These are phyloP conservation scores for Prionace glauca DNA, from an alignment of 2,797 vertebrate genomes.

Conservation along the genomic window DNA sequence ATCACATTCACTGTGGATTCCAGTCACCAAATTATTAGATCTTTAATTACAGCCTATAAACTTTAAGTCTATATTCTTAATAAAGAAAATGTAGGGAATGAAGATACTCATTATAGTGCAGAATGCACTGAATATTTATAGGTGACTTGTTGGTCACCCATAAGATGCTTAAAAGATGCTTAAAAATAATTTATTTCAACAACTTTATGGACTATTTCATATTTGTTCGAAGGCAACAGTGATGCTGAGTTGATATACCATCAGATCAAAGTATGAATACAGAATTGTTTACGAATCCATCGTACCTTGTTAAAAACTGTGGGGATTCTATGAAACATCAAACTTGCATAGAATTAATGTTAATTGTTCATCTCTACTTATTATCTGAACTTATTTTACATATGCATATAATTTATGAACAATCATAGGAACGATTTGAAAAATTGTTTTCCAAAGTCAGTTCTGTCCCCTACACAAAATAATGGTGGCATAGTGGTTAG, in stretches of 20 bases:
- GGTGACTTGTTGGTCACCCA: not conserved
- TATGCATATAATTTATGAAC: not conserved
- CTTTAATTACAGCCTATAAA: not conserved
- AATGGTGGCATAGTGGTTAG: too few species aligned
- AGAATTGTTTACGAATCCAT: not conserved
- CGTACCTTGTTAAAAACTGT: not conserved
- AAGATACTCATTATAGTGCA: not conserved
- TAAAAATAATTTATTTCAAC: not conserved
- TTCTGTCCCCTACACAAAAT: not conserved
- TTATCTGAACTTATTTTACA: not conserved
- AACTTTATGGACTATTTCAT: not conserved
- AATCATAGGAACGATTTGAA: not conserved
- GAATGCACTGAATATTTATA: not conserved
- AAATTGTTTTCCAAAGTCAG: not conserved
- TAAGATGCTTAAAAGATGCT: not conserved
- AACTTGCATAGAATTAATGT: not conserved
- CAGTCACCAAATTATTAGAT: not conserved
- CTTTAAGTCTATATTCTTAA: not conserved
- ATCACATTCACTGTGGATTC: not conserved
- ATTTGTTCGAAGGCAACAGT: not conserved
- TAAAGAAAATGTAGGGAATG: not conserved
- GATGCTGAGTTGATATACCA: not conserved
- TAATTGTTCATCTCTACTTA: not conserved
- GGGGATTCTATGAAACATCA: not conserved
- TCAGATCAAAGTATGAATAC: not conserved